Evolutionary conservation across 2,888 invertebrate species (phyloP).

Genomic region (Protodeltote pygarga): DNA sequence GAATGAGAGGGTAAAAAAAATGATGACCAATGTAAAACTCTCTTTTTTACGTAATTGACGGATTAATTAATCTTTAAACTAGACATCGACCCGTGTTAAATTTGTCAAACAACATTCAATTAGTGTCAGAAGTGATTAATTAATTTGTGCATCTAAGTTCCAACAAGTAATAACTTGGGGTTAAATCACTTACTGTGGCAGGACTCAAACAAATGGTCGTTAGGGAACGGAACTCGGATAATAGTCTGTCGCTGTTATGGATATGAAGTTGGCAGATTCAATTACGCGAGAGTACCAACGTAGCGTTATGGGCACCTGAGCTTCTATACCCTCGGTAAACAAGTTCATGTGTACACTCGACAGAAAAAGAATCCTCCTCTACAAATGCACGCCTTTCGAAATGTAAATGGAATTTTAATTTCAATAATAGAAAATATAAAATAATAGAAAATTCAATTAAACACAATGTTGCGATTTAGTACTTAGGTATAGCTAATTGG

Average conservation of each 20-base stretch:
- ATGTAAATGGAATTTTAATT: no score
- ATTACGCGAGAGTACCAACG: slow-evolving; percentile 62
- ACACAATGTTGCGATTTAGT: no score
- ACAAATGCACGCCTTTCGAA: no score
- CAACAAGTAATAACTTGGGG: slow-evolving; percentile 14
- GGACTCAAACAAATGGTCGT: slow-evolving; percentile 23
- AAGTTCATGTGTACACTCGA: not conserved
- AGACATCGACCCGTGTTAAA: not conserved
- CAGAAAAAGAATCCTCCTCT: no score
- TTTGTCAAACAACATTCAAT: slow-evolving; percentile 11
- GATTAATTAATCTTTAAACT: no score
- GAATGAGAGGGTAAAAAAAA: not conserved
- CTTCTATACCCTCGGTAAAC: slow-evolving; percentile 3
- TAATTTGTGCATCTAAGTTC: slow-evolving; percentile 4
- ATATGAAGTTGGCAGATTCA: slow-evolving; percentile 72
- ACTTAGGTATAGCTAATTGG: not conserved
- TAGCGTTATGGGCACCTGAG: slow-evolving; percentile 53
- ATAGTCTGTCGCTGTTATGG: slow-evolving; percentile 58
- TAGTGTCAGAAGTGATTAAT: slow-evolving; percentile 6
- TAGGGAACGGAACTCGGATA: slow-evolving; percentile 34
- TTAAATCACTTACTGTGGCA: slow-evolving; percentile 7
- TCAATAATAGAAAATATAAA: no score
- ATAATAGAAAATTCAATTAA: no score
- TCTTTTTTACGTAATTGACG: no score
- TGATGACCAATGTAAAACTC: not conserved